phyloP scores from a whole-genome alignment of 2,113 vertebrate species.

The Oxyruncus cristatus region DNA sequence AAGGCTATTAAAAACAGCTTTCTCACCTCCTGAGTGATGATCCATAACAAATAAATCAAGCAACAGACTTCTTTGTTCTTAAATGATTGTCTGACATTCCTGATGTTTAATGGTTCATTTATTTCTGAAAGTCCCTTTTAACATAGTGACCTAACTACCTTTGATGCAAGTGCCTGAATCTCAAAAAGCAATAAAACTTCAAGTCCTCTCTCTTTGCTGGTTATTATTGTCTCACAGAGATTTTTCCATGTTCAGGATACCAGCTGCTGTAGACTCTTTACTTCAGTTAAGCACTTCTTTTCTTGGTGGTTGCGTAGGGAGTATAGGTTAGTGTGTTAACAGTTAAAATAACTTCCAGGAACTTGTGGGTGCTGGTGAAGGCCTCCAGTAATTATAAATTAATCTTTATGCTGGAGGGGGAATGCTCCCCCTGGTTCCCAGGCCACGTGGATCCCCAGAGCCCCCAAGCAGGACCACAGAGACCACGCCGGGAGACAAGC shows the following conservation, averaged over 20 bases:
- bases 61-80: not conserved
- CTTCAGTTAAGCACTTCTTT: not conserved
- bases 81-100: not conserved
- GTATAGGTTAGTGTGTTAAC: fast-evolving
- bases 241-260: not conserved
- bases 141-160: not conserved
- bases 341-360: not conserved
- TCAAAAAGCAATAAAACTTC: not conserved
- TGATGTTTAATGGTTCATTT: not conserved
- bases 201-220: not conserved
- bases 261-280: not conserved
- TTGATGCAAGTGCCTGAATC: not conserved
- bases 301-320: not conserved
- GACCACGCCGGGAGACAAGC: too few species aligned
- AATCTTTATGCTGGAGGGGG: too few species aligned
- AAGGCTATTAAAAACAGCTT: not conserved
- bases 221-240: not conserved
- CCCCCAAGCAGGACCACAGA: too few species aligned
- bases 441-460: too few species aligned
- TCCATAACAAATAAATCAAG: not conserved
- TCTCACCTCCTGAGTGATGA: not conserved
- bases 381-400: too few species aligned
- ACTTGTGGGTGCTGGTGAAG: too few species aligned
- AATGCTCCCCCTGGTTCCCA: too few species aligned
- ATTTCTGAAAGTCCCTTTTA: not conserved